Evolutionary conservation across 2,113 vertebrate species (phyloP).

Genomic region (Smithornis capensis): DNA sequence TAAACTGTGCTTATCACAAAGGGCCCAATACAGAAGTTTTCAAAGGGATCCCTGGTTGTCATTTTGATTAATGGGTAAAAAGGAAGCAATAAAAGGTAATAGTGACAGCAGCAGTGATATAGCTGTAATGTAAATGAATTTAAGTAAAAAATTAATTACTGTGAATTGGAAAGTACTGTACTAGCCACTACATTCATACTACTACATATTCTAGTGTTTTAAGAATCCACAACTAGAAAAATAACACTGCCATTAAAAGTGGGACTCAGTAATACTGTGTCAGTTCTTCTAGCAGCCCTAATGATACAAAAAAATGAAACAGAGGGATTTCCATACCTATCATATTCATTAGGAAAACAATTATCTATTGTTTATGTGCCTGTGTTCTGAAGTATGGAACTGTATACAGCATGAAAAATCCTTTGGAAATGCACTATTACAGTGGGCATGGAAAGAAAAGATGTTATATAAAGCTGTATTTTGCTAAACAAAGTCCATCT

Average conservation of each 20-base stretch:
- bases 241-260: background rate
- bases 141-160: slow-evolving; percentile 26
- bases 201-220: background rate
- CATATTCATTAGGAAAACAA: background rate
- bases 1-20: background rate
- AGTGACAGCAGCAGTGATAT: background rate
- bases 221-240: background rate
- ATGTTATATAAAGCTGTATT: background rate
- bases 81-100: background rate
- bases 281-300: background rate
- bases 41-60: background rate
- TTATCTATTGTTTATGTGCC: background rate
- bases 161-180: background rate
- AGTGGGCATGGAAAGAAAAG: background rate
- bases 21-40: background rate
- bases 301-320: background rate
- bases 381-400: background rate
- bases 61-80: background rate
- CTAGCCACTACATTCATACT: background rate
- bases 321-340: background rate
- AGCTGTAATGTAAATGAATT: background rate
- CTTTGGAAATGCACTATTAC: background rate
- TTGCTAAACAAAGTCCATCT: background rate
- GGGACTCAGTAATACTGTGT: background rate
- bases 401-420: background rate